Evolutionary conservation across 2,797 vertebrate species (phyloP), one percentile per base, ranked within the genome.

Genomic region (Tadarida brasiliensis): DNA sequence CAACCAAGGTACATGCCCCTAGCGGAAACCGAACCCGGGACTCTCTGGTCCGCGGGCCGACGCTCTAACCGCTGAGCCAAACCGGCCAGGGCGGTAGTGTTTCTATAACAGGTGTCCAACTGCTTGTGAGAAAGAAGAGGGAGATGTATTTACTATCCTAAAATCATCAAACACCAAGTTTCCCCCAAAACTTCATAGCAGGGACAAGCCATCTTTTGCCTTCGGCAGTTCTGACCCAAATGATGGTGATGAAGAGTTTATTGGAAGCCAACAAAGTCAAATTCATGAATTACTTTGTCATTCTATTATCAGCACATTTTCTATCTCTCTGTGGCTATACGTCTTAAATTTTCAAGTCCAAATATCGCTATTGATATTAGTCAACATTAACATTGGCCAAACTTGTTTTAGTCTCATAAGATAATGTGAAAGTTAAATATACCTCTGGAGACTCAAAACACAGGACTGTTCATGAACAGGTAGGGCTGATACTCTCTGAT

Each of bases 291-390:
- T 78, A 68, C 73, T 83, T 84, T 81, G 65, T 77, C 80, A 16
- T 81, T 92, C 35, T 82, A 0, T 78, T 30, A 28, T 44, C 19
- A 33, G 7, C 6, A 63, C 3, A 76, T 44, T 81, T 81, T 68
- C 59, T 77, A 0, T 87, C 28, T 93, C 67, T 93, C n/a, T 10
- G 12, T 84, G 67, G 16, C 47, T 71, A 5, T 65, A 30, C 15
- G 35, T 85, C 16, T 93, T 93, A 87, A 68, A 73, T 12, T 67
- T 92, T 92, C 49, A 94, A 88, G 39, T 54, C 28, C 57, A 85
- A 85, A 65, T 61, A 71, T 30, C 70, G 7, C 57, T 87, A 0
- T 82, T 91, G 51, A 24, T 83, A 77, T 78, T 94, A 89, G 19
- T 28, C 12, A 88, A 47, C 44, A 59, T 17, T 81, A 56, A 49